Percentiles rank a stretch among this genome's conserved stretches.
phyloP scores from a whole-genome alignment of 2,888 invertebrate genomes.

The Synergus itoensis region DNA sequence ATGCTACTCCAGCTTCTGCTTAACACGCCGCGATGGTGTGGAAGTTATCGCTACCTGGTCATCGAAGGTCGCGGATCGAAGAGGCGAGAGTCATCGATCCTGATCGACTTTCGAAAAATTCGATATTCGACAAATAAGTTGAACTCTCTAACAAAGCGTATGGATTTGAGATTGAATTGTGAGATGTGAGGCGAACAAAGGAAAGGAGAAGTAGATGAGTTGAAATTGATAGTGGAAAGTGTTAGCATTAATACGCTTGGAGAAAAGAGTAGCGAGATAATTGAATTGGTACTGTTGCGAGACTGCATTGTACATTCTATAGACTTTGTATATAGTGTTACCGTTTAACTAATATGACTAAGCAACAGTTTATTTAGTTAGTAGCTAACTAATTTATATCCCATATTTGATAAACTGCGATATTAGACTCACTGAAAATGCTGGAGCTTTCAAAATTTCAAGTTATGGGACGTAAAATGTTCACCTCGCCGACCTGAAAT shows the following conservation, averaged over 20 bases:
- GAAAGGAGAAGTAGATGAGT: constrained; percentile 20
- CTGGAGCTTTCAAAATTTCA: constrained; percentile 11
- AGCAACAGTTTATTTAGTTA: not conserved
- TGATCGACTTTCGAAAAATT: constrained; percentile 36
- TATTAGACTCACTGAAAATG: not conserved
- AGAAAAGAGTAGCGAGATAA: not conserved
- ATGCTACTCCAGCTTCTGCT: constrained; percentile 37
- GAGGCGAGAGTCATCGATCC: constrained; percentile 35
- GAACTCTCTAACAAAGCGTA: not conserved
- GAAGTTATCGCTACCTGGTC: constrained; percentile 40
- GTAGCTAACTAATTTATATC: constrained; percentile 11
- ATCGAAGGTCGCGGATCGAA: constrained; percentile 33
- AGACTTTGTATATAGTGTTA: not conserved
- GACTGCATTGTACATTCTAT: not conserved
- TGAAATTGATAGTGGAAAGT: constrained; percentile 4
- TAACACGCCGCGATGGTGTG: constrained; percentile 33
- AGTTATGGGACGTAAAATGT: constrained; percentile 17
- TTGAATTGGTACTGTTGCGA: not conserved
- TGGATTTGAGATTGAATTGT: constrained; percentile 16
- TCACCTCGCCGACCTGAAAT: constrained; percentile 31
- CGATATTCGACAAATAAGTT: constrained; percentile 38
- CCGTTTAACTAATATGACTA: not conserved
- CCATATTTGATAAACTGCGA: constrained; percentile 3
- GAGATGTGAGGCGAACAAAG: not conserved
- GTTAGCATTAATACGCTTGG: not conserved